phyloP scores from a whole-genome alignment of 2,888 invertebrate species.

The Hyposoter dolosus region DNA sequence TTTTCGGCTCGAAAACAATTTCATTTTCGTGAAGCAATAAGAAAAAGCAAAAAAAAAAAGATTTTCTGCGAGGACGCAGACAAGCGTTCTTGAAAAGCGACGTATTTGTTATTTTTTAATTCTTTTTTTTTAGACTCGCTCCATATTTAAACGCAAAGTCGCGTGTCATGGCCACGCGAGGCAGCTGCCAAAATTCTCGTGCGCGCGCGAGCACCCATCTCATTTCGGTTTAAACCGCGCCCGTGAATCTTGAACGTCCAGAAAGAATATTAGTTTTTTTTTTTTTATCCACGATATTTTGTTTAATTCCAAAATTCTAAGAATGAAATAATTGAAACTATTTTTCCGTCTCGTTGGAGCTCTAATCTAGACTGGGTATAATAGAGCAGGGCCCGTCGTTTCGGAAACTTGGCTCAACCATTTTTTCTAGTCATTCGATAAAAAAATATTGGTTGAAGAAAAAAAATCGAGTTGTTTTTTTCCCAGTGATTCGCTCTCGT shows the following conservation, averaged over 20 bases:
- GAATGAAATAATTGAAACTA: background rate
- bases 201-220: constrained; percentile 43
- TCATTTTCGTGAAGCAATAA: background rate
- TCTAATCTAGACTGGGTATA: background rate
- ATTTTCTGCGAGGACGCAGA: constrained; percentile 16
- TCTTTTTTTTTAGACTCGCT: constrained; percentile 60
- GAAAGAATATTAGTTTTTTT: constrained; percentile 20
- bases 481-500: constrained; percentile 5
- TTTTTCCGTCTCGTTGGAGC: background rate
- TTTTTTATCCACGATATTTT: background rate
- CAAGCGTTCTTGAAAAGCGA: constrained; percentile 61
- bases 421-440: background rate
- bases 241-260: constrained; percentile 33
- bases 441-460: background rate
- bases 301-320: background rate
- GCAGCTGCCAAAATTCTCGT: constrained; percentile 71
- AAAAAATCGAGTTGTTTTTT: background rate
- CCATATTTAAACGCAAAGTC: constrained; percentile 72
- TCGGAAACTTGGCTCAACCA: background rate
- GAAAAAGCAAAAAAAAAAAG: background rate
- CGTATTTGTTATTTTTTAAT: constrained; percentile 49
- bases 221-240: constrained; percentile 57
- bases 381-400: background rate
- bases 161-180: constrained; percentile 73
- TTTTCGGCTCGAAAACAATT: background rate